These are phyloP conservation scores for Benitochromis conjunctus DNA, from an alignment of 2,113 vertebrate genomes.

Conservation along the genomic window DNA sequence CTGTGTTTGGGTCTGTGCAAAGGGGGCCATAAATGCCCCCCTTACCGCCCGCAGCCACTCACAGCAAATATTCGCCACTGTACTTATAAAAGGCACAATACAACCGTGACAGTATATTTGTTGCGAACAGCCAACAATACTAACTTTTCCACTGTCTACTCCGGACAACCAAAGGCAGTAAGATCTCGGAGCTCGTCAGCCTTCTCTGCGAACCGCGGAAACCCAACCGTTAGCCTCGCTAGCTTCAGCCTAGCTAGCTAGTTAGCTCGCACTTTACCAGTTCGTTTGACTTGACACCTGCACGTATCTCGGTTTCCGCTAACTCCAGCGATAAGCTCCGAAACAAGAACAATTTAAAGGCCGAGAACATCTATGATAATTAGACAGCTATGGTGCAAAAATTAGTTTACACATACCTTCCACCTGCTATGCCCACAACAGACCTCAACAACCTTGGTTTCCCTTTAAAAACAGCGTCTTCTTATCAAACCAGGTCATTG, in stretches of 20 bases:
- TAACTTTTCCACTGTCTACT: background rate
- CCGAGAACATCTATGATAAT: fast-evolving
- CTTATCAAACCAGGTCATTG: background rate
- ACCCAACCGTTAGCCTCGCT: conserved; percentile 33
- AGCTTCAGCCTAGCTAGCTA: conserved; percentile 33
- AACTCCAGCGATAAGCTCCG: background rate
- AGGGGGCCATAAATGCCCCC: background rate
- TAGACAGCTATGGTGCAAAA: background rate
- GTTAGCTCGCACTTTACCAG: conserved; percentile 47
- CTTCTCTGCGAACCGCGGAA: background rate
- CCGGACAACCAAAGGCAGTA: background rate
- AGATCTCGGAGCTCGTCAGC: background rate
- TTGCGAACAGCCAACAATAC: background rate
- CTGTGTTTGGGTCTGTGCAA: background rate
- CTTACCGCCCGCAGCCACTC: background rate
- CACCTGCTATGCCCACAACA: conserved; percentile 32
- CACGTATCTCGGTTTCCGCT: conserved; percentile 26
- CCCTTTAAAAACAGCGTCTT: conserved; percentile 64
- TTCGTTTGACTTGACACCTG: conserved; percentile 37
- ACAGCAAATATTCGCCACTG: background rate
- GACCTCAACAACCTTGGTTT: conserved; percentile 72
- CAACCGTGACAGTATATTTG: background rate
- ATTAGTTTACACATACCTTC: conserved; percentile 45
- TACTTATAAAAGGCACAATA: background rate
- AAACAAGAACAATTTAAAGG: background rate